Base-by-base conservation (phyloP, 2,113 vertebrate genomes). In the Ceratotherium simum region DNA sequence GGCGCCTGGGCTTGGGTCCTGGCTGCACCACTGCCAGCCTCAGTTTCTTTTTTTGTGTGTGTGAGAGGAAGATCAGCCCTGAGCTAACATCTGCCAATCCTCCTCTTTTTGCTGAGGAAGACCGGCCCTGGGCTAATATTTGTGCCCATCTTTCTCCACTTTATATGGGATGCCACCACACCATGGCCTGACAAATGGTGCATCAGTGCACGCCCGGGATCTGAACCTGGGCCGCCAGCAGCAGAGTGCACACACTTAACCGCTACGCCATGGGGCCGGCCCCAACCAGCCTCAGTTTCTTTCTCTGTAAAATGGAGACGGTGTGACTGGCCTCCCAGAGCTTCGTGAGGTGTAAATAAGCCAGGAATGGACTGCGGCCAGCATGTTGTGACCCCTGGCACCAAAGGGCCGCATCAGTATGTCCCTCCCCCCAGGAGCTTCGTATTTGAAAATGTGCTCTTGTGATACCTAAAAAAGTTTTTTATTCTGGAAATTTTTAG, bases 241-340 rank as follows among this genome's bases (percentile, higher is more conserved):
- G 4, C 42, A 5, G 42, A 42, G 42, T 42, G 42, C 42, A 42
- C 42, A 5, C 42, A 42, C 42, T 42, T 42, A 42, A 42, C 42
- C 42, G 42, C 42, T 42, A 42, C 42, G 5, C 42, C 42, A 42
- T 42, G 42, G 42, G 42, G 42, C 42, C 42, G 42, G 42, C 42
- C 42, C 42, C 42, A 42, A 42, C 5, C 1, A 1, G 70, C 14
- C 25, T 36, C 11, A 3, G 56, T 56, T 9, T 60, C 36, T n/a
- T 0, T 0, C 25, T n/a, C 42, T 0, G 0, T 46, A 11, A 27
- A 7, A 10, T 5, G 18, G 78, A 23, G 46, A 25, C 21, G 1
- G 6, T 0, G 0, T 7, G 33, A 4, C 3, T 5, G 1, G 33
- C 39, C 54, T 4, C 33, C 27, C 4, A 9, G 16, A 10, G 51